A percentile compares a stretch with the other conserved stretches of the same genome.
These are phyloP conservation scores for Premnoplex brunnescens DNA, from an alignment of 2,797 vertebrate species.

Conservation along the genomic window DNA sequence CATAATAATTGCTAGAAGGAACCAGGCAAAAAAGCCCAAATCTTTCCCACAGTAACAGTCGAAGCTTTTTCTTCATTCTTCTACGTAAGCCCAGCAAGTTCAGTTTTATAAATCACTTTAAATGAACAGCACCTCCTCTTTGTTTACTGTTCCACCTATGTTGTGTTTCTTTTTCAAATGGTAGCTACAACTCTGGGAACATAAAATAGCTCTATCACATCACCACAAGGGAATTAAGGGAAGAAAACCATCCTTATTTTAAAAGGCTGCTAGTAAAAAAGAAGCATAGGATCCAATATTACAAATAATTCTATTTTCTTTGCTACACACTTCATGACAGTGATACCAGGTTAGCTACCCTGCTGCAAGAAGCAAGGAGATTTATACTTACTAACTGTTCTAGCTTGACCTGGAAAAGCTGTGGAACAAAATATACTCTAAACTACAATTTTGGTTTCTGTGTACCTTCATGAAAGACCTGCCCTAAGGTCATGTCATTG, in stretches of 20 bases:
- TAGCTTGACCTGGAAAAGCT: neutral
- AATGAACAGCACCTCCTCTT: neutral
- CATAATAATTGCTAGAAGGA: neutral
- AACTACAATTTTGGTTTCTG: neutral
- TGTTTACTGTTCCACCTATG: neutral
- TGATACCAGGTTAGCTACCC: neutral
- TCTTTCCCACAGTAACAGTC: neutral
- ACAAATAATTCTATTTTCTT: neutral
- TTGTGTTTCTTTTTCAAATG: neutral
- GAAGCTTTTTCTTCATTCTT: neutral
- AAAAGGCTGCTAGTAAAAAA: neutral
- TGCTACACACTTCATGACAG: neutral
- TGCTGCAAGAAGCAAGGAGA: neutral
- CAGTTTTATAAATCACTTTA: neutral
- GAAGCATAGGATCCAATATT: neutral
- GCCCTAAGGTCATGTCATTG: neutral
- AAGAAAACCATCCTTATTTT: neutral
- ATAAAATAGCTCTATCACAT: neutral
- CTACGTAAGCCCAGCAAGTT: neutral
- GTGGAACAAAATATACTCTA: neutral
- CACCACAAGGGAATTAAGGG: neutral
- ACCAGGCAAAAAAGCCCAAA: neutral
- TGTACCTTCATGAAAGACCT: neutral
- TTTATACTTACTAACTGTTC: neutral
- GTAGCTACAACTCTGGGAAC: neutral